A percentile compares a stretch with the other conserved stretches of the same genome.
phyloP scores from a whole-genome alignment of 1,140 invertebrate species.

The Aphaenogaster rudis region DNA sequence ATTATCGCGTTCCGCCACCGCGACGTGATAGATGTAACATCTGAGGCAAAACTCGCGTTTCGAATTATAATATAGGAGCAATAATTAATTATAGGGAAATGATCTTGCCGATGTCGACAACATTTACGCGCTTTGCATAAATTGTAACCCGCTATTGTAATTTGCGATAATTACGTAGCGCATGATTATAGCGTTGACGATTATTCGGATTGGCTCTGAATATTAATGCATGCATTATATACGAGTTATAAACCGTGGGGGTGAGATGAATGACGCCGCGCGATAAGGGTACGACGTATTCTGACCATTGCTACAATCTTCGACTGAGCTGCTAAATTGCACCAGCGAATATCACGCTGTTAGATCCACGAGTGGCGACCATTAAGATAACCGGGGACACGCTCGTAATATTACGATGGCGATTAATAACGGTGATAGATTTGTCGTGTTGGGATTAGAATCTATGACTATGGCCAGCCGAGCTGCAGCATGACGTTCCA shows the following conservation, averaged over 20 bases:
- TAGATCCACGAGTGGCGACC: slow-evolving; percentile 38
- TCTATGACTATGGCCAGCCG: slow-evolving; percentile 11
- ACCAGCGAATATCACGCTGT: slow-evolving; percentile 5
- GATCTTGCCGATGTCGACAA: background rate
- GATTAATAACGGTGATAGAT: slow-evolving; percentile 57
- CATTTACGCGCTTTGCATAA: background rate
- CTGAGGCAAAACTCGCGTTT: background rate
- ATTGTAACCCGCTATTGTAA: background rate
- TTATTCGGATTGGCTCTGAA: background rate
- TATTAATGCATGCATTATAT: slow-evolving; percentile 40
- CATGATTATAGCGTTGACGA: background rate
- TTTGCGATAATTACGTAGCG: background rate
- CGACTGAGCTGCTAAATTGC: slow-evolving; percentile 17
- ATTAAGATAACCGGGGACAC: slow-evolving; percentile 43
- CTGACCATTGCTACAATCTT: slow-evolving; percentile 33
- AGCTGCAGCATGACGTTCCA: background rate
- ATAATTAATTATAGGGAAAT: slow-evolving; percentile 2
- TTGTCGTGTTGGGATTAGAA: slow-evolving; percentile 31
- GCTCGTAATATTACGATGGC: slow-evolving; percentile 22
- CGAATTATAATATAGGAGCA: background rate
- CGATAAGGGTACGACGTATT: slow-evolving; percentile 47
- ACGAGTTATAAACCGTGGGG: slow-evolving; percentile 5
- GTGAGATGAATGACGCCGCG: slow-evolving; percentile 38
- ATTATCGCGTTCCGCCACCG: slow-evolving; percentile 1
- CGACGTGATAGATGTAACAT: background rate